A percentile compares a stretch with the other conserved stretches of the same genome.
Conservation (phyloP, 2,888 invertebrate species). For the Drepana falcataria region DNA sequence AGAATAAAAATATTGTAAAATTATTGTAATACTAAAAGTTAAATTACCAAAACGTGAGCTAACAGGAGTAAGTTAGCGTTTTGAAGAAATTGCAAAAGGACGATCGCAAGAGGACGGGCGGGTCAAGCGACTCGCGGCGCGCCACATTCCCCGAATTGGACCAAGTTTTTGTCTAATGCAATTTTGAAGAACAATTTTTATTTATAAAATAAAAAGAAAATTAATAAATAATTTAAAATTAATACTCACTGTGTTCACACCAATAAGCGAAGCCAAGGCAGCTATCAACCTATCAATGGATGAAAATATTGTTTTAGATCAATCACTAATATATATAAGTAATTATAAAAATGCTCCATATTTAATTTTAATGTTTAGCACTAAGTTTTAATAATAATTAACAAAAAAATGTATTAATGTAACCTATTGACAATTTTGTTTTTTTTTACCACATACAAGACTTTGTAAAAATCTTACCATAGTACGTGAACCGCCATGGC, state of each 20-base stretch:
- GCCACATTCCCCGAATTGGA: conserved; percentile 43
- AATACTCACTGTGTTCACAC: conserved; percentile 59
- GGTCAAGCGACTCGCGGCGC: conserved; percentile 37
- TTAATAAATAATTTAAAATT: conserved; percentile 12
- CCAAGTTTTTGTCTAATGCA: conserved; percentile 30
- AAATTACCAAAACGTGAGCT: background rate
- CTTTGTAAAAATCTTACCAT: conserved; percentile 48
- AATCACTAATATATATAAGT: conserved; percentile 10
- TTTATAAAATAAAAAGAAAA: background rate
- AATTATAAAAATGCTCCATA: background rate
- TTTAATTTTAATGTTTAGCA: conserved; percentile 8
- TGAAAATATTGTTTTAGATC: conserved; percentile 12
- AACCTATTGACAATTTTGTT: background rate
- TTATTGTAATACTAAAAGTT: background rate
- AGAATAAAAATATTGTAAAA: no score
- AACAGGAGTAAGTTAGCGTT: conserved; percentile 20
- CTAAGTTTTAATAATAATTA: conserved; percentile 5
- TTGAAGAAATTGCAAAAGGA: conserved; percentile 68
- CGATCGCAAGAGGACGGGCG: conserved; percentile 53
- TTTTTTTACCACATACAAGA: background rate
- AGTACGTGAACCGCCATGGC: conserved; percentile 74
- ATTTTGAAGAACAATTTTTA: background rate
- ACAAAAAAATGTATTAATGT: background rate
- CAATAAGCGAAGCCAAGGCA: conserved; percentile 53
- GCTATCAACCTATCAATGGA: conserved; percentile 58